Base-by-base conservation (phyloP, 1,140 invertebrate species). In the Ceratoteleas bidentatus region DNA sequence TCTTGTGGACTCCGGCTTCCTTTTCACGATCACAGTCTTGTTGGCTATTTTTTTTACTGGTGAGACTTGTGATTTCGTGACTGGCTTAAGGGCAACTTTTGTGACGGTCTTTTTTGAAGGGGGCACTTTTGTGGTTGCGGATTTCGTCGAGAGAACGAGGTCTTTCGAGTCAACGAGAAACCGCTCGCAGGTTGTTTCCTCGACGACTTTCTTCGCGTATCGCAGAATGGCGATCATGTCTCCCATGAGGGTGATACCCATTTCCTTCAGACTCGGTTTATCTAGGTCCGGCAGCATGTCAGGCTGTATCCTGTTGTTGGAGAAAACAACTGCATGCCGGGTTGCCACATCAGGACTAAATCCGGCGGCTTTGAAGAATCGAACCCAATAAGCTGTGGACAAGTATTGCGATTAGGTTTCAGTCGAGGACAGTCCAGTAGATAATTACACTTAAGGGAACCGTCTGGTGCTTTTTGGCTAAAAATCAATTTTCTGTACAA, bases 141-240 rank as follows among this genome's bases (percentile, higher is more conserved):
- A 61, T 85, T 87, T 87, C 0, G 70, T 6, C 0, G 69, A 24
- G 6, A 70, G 54, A 36, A 61, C 52, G 0, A 76, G 14, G 43
- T 90, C 90, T 34, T 89, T 88, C 0, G 90, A 85, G 13, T 90
- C 89, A 2, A 91, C 89, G 0, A 91, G 68, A 66, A 91, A 91
- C 58, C 84, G 87, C 66, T 92, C 88, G 91, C 94, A 91, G 0
- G 90, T 91, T 13, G 88, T 90, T 85, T 95, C 93, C 76, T 93
- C 93, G 52, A 94, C 92, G 8, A 95, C 94, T 81, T 92, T 92
- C 86, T 95, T 95, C 0, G 95, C 94, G 90, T 96, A 95, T 83
- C 95, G 94, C 0, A 96, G 85, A 73, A 96, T 96, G 3, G 94
- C 94, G 74, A 96, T 96, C 82, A 96, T 93, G 88, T 96, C 95